Conservation (phyloP, 2,797 vertebrate species). For the Glyptemys insculpta region DNA sequence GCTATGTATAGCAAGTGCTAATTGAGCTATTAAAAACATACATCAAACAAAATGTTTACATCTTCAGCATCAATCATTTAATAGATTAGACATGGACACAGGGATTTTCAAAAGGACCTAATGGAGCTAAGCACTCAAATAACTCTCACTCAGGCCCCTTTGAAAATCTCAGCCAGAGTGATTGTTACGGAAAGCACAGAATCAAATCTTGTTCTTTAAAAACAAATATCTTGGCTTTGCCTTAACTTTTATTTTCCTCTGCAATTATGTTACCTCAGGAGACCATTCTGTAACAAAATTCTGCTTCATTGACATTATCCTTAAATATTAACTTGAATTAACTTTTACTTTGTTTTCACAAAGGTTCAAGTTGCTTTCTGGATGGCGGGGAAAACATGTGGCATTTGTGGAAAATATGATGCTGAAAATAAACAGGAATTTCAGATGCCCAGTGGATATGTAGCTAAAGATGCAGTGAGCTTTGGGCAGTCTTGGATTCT, state of each 20-base stretch:
- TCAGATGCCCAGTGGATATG: slow-evolving; percentile 79
- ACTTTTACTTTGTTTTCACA: background rate
- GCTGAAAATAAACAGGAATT: slow-evolving; percentile 84
- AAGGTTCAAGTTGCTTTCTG: slow-evolving; percentile 85
- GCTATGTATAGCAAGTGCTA: background rate
- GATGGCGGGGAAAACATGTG: slow-evolving; percentile 87
- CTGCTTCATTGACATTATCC: background rate
- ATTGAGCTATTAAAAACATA: background rate
- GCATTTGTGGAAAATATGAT: slow-evolving; percentile 87
- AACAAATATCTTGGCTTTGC: background rate
- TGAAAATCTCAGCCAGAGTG: background rate
- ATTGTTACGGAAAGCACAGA: background rate
- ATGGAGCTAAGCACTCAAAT: background rate
- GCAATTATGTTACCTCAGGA: background rate
- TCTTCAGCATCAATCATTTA: background rate
- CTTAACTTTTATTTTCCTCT: background rate
- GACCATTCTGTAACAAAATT: background rate
- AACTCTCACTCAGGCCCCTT: background rate
- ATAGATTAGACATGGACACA: background rate
- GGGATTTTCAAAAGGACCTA: background rate
- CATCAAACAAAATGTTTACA: background rate
- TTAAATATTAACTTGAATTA: background rate
- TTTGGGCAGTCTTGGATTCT: slow-evolving; percentile 87
- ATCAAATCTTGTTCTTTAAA: background rate
- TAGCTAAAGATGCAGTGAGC: slow-evolving; percentile 78